These are phyloP conservation scores for Boloria selene DNA, from an alignment of 2,888 invertebrate species.

Conservation along the genomic window DNA sequence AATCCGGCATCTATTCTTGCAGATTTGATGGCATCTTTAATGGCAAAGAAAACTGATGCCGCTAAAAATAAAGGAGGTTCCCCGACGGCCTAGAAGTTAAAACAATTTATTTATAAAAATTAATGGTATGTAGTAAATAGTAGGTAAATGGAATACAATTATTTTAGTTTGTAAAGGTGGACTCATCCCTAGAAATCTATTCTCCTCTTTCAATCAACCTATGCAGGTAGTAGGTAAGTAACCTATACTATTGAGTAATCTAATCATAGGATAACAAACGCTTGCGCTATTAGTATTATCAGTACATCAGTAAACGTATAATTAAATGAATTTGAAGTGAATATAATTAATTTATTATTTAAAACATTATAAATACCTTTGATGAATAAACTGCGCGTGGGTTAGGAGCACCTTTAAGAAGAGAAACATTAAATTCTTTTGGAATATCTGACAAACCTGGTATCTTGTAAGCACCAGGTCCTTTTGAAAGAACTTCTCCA, in stretches of 20 bases:
- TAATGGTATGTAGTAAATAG: no score
- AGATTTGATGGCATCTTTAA: conserved; percentile 91
- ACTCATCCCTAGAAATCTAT: no score
- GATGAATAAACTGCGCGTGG: conserved; percentile 93
- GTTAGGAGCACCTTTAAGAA: conserved; percentile 91
- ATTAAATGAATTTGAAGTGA: no score
- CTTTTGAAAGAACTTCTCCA: conserved; percentile 87
- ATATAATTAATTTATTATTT: no score
- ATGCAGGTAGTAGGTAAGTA: no score
- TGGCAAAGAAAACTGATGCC: conserved; percentile 92
- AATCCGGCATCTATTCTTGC: conserved; percentile 87
- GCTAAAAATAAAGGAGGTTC: conserved; percentile 97
- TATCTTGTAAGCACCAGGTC: conserved; percentile 93
- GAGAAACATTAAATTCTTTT: conserved; percentile 90
- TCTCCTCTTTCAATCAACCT: no score
- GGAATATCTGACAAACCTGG: conserved; percentile 93
- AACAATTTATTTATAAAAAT: background rate
- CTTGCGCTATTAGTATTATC: no score
- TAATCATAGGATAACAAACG: no score
- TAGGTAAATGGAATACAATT: no score
- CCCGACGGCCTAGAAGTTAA: conserved; percentile 89
- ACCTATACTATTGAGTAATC: no score
- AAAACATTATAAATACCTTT: conserved; percentile 82
- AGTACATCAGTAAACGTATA: no score
- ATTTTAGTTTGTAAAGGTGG: no score